A percentile compares a stretch with the other conserved stretches of the same genome.
phyloP scores from a whole-genome alignment of 2,797 vertebrate species.

The Lepilemur septentrionalis region DNA sequence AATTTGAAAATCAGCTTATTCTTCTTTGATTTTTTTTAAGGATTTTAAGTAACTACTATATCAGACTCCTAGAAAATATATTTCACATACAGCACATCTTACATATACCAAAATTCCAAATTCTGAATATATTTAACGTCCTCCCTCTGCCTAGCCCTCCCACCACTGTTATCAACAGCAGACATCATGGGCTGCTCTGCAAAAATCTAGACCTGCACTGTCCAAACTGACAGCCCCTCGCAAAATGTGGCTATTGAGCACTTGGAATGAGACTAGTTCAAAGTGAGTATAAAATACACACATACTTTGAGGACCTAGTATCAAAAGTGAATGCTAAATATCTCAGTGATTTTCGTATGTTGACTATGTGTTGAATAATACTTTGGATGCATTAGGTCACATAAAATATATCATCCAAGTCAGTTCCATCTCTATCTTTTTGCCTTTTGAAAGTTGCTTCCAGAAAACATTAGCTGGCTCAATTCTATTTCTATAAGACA shows the following conservation, averaged over 20 bases:
- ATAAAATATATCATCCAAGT: not conserved
- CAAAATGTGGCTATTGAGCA: accelerated
- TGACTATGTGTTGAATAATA: accelerated
- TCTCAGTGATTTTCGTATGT: not conserved
- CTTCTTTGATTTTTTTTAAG: not conserved
- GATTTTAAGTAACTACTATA: not conserved
- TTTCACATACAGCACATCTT: accelerated
- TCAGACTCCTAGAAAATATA: not conserved
- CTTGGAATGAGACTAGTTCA: not conserved
- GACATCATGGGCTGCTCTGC: accelerated
- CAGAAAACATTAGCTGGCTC: accelerated
- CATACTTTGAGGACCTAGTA: not conserved
- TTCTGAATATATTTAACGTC: not conserved
- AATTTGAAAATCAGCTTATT: not conserved
- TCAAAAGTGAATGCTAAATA: accelerated
- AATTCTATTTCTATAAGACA: not conserved
- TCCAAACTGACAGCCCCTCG: accelerated
- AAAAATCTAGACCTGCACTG: accelerated
- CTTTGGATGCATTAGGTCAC: not conserved
- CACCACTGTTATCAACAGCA: not conserved
- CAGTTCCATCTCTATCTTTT: accelerated
- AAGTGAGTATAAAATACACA: not conserved
- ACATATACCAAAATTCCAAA: not conserved
- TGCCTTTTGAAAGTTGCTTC: not conserved
- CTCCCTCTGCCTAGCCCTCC: not conserved